Evolutionary conservation across 2,888 invertebrate genomes (phyloP).

Genomic region (Gnatocerus cornutus): DNA sequence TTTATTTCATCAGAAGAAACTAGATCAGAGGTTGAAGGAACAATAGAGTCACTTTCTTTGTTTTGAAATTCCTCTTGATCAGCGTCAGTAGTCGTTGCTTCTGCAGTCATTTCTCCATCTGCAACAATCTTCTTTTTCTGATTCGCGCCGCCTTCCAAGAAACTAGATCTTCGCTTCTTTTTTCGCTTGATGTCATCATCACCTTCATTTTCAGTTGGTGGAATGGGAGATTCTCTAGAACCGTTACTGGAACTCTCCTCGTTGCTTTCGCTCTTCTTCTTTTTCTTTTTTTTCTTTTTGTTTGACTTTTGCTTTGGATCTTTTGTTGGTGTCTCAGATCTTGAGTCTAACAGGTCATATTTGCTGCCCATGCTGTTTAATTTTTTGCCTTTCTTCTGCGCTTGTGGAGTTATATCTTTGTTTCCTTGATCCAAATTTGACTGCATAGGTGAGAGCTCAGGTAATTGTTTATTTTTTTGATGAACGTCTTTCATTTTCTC

Average conservation of each 20-base stretch:
- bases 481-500: constrained; percentile 31
- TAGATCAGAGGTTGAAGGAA: too few species aligned
- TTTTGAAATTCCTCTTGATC: too few species aligned
- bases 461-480: constrained; percentile 53
- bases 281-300: constrained; percentile 43
- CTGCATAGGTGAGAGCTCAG: constrained; percentile 59
- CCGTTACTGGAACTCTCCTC: constrained; percentile 4
- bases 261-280: constrained; percentile 51
- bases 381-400: constrained; percentile 32
- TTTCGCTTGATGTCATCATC: constrained; percentile 9
- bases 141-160: constrained; percentile 1
- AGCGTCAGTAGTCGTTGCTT: background rate
- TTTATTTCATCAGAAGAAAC: too few species aligned
- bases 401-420: background rate
- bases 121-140: background rate
- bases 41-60: too few species aligned
- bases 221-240: background rate
- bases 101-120: background rate
- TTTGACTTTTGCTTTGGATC: constrained; percentile 26
- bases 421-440: constrained; percentile 3
- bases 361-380: constrained; percentile 8
- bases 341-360: constrained; percentile 5
- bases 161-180: constrained; percentile 27
- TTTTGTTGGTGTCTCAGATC: constrained; percentile 9
- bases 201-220: background rate